Evolutionary conservation across 2,888 invertebrate genomes (phyloP), one percentile per base, ranked within the genome.

Genomic region (Electrophaes corylata): DNA sequence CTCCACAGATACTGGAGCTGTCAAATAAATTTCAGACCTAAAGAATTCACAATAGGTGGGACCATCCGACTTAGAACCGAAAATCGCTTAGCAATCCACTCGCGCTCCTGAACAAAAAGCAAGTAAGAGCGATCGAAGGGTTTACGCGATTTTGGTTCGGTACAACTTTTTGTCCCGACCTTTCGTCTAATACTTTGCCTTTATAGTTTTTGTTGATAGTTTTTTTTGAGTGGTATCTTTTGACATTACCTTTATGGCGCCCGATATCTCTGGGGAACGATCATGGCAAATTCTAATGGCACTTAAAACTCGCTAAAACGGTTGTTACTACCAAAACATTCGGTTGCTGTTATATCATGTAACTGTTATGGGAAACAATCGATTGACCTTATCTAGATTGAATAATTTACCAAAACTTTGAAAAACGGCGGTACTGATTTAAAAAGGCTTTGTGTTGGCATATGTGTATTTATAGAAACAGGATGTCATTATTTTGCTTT

Each of bases 1-100:
- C 91, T 92, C 91, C 81, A 85, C 90, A 91, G 91, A 90, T 85
- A 88, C 86, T 87, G 82, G 75, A 67, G 81, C 88, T 88, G 92
- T 92, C 92, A 81, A 90, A 92, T 92, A 92, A 92, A 92, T 92
- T 89, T 91, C 85, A 86, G 85, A 79, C 82, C 85, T 84, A 86
- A 81, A 75, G 83, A 85, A 89, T 88, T 88, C 88, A 90, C 89
- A 89, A 91, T 89, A 90, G 90, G 88, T 86, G 87, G 86, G 84
- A 81, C 81, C 76, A 70, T 72, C 72, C 66, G 61, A 67, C 79
- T 65, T 77, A 83, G 77, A 77, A 83, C 67, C 76, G 77, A 86
- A 82, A 88, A 84, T 90, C 78, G 84, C 84, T 73, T 75, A 83
- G 79, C 84, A 78, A 72, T 75, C 66, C 69, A 76, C 69, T 71